These are phyloP conservation scores for Drosophila azteca DNA, from an alignment of 1,140 invertebrate genomes.

Conservation along the genomic window DNA sequence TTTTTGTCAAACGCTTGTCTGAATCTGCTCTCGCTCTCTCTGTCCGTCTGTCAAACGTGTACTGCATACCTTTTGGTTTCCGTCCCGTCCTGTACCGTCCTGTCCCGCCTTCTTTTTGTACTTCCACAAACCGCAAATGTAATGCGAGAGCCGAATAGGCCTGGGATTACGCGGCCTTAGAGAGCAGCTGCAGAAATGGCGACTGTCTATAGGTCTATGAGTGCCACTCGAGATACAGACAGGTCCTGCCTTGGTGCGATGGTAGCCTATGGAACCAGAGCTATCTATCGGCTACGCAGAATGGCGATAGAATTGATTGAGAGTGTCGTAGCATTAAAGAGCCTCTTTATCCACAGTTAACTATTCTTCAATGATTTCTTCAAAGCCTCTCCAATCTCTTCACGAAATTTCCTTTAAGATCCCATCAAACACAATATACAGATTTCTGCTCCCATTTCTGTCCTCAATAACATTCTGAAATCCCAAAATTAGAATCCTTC, in stretches of 20 bases:
- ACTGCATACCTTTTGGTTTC: slow-evolving; percentile 69
- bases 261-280: not conserved
- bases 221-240: slow-evolving; percentile 25
- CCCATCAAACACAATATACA: too few species aligned
- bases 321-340: too few species aligned
- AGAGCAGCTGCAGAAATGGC: not conserved
- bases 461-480: too few species aligned
- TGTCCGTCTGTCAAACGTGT: slow-evolving; percentile 70
- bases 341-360: too few species aligned
- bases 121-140: slow-evolving; percentile 46
- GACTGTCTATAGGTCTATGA: slow-evolving; percentile 48
- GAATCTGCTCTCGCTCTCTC: slow-evolving; percentile 12
- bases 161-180: slow-evolving; percentile 47
- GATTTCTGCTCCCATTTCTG: too few species aligned
- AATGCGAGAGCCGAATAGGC: slow-evolving; percentile 47
- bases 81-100: not conserved
- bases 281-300: too few species aligned
- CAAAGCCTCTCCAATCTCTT: too few species aligned
- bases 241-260: not conserved
- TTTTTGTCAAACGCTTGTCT: slow-evolving; percentile 62
- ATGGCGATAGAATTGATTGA: too few species aligned
- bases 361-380: too few species aligned
- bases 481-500: not conserved
- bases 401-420: too few species aligned
- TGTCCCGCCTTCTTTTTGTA: slow-evolving; percentile 9